Percentiles rank a stretch among this genome's conserved stretches.
Conservation (phyloP, 1,140 invertebrate species). For the Limonius californicus region DNA sequence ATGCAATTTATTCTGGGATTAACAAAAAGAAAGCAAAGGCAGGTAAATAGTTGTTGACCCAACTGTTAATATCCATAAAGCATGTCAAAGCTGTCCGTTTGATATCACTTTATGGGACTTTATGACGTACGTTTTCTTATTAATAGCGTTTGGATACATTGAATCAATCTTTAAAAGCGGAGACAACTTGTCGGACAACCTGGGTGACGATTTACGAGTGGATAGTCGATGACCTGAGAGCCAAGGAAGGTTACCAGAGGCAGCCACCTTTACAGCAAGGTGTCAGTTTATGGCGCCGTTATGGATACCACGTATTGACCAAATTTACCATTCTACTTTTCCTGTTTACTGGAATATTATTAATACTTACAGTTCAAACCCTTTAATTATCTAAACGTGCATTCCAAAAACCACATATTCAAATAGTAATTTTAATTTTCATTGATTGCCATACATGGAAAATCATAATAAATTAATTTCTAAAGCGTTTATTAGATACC, state of each 20-base stretch:
- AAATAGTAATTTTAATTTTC: too few species aligned
- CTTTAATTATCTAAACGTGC: too few species aligned
- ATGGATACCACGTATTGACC: too few species aligned
- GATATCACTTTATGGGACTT: neutral
- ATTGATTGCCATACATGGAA: too few species aligned
- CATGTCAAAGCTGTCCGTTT: conserved; percentile 6
- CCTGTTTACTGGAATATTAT: too few species aligned
- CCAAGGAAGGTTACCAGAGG: conserved; percentile 2
- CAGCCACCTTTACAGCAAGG: neutral
- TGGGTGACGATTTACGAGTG: conserved; percentile 10
- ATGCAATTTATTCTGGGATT: too few species aligned
- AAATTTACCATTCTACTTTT: too few species aligned
- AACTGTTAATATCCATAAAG: neutral
- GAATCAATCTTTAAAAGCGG: conserved; percentile 9
- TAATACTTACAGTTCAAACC: neutral
- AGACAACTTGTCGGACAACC: conserved; percentile 7
- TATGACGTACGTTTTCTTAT: conserved; percentile 8
- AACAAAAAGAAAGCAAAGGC: too few species aligned
- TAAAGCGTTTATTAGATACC: too few species aligned
- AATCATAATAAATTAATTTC: too few species aligned
- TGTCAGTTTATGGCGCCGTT: neutral
- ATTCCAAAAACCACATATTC: too few species aligned
- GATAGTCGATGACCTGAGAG: conserved; percentile 10
- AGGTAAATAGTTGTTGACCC: too few species aligned
- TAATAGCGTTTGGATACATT: conserved; percentile 10